phyloP scores from a whole-genome alignment of 1,140 invertebrate species.

The Euura saliciscinereae region DNA sequence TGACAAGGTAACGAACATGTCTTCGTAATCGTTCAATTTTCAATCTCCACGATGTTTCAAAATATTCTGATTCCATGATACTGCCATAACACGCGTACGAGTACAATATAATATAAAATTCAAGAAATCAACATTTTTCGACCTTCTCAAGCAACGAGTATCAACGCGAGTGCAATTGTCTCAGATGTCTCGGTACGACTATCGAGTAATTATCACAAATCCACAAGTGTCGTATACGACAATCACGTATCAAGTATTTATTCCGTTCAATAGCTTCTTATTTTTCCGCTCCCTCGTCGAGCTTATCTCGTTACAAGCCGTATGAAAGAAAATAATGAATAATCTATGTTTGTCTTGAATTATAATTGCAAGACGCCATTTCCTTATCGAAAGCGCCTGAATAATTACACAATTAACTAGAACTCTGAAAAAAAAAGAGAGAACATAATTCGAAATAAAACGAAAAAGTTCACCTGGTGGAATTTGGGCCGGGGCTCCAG shows the following conservation, averaged over 20 bases:
- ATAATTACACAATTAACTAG: no score
- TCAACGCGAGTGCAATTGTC: not conserved
- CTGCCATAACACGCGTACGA: no score
- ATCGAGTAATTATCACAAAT: not conserved
- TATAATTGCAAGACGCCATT: not conserved
- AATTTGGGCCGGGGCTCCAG: not conserved
- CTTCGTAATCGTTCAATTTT: slow-evolving; percentile 44
- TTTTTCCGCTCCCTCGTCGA: no score
- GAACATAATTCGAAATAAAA: no score
- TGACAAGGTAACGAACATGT: slow-evolving; percentile 37
- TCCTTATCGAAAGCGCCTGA: not conserved
- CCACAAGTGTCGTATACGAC: no score
- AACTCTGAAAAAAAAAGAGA: no score
- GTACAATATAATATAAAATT: not conserved
- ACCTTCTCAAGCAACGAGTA: not conserved
- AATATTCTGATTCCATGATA: slow-evolving; percentile 47
- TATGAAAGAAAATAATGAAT: not conserved
- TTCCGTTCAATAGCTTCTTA: no score
- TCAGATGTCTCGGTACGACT: not conserved
- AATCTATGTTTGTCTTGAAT: slow-evolving; percentile 5
- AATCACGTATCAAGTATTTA: no score
- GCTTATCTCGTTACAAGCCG: not conserved
- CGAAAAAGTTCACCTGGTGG: not conserved
- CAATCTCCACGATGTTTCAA: slow-evolving; percentile 49
- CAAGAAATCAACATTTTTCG: not conserved